Base-by-base conservation (phyloP, 2,888 invertebrate genomes). In the Eurytoma californica region DNA sequence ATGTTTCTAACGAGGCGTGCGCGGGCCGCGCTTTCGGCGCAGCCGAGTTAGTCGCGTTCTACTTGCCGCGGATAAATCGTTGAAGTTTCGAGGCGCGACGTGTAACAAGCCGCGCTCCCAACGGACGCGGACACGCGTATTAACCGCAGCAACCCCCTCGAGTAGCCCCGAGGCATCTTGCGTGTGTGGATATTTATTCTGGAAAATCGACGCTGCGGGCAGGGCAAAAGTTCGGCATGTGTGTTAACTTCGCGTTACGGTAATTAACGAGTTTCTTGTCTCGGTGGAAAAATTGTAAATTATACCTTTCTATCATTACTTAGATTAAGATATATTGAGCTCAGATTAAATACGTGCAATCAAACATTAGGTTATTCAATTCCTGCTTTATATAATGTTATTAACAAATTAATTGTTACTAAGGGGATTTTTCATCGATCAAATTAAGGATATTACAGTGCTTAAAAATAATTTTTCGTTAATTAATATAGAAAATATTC, bases 61-160 rank as follows among this genome's bases (percentile, higher is more conserved):
- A 76, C 72, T 77, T 79, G 79, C 77, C 53, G 53, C 77, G 79
- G 83, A 86, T 86, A 84, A 86, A 84, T 85, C 83, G 84, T 79
- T 83, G 83, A 85, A 85, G 85, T 83, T 85, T 85, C 82, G 82
- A 82, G 74, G 83, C 79, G 80, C 82, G 82, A 83, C 84, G 83
- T 81, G 82, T 79, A 83, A 83, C 81, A 79, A 79, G 61, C 78
- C 68, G 72, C 66, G 73, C 77, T 69, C 80, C 72, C 72, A 82
- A 60, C 72, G 9, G 67, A 72, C 51, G 72, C 24, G 18, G 39
- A 18, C 60, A 57, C 57, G 51, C 63, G 49, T 30, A 57, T 67
- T 16, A 65, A 28, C 20, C 20, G 13, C 3, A 39, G 39, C 39
- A 39, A 39, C 39, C 39, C 39, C 39, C 39, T 39, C 39, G 39